These are phyloP conservation scores for Cyaniris semiargus DNA, from an alignment of 2,888 invertebrate genomes.

Conservation along the genomic window DNA sequence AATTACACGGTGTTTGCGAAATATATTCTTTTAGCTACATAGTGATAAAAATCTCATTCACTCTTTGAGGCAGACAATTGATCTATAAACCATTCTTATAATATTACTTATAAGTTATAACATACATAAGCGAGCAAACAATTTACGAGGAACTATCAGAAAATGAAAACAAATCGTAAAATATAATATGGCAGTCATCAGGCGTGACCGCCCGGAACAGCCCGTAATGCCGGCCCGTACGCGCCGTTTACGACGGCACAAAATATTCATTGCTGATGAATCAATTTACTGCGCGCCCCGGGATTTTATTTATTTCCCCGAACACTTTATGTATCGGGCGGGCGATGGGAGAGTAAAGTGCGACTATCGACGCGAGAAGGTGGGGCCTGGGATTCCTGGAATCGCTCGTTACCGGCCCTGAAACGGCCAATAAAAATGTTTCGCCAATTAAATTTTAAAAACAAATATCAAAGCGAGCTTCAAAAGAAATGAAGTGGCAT, in stretches of 20 bases:
- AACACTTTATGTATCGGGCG: constrained; percentile 4
- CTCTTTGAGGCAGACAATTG: background rate
- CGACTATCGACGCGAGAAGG: background rate
- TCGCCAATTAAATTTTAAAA: constrained; percentile 5
- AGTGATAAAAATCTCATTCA: background rate
- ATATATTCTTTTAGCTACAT: background rate
- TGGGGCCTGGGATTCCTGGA: background rate
- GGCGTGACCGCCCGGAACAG: background rate
- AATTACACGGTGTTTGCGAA: background rate
- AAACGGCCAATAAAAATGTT: background rate
- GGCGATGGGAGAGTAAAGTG: background rate
- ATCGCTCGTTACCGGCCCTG: background rate
- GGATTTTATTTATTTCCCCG: constrained; percentile 9
- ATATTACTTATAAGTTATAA: no score
- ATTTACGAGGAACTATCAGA: background rate
- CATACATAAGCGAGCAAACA: background rate
- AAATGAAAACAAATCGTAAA: constrained; percentile 19
- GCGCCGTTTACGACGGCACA: constrained; percentile 19
- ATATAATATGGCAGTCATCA: constrained; percentile 7
- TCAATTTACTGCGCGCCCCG: constrained; percentile 10
- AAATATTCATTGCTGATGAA: constrained; percentile 30
- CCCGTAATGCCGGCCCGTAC: constrained; percentile 3
- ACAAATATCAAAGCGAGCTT: constrained; percentile 7
- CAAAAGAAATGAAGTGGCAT: background rate
- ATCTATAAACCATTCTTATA: background rate